Evolutionary conservation across 2,888 invertebrate species (phyloP), one percentile per base, ranked within the genome.

Genomic region (Xanthia togata): DNA sequence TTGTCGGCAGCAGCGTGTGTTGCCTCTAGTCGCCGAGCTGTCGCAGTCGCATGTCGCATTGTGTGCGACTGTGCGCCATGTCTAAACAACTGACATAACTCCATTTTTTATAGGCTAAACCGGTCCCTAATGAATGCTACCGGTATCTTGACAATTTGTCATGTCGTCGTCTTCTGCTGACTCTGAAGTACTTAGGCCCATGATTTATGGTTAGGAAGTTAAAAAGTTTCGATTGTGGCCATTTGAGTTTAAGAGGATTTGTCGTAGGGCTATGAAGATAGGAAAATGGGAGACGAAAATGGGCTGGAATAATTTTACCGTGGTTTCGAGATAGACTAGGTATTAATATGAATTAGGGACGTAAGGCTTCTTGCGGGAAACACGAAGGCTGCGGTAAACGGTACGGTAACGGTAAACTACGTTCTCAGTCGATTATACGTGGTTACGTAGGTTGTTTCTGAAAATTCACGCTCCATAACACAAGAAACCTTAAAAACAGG

Each of bases 101-200:
- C 14, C 47, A 57, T 53, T 64, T 41, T 72, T 81, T 64, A 63
- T 50, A 5, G 50, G 53, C 35, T 11, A 44, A 59, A 53, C 57
- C 26, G 11, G 31, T 72, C 26, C 81, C 26, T 73, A 81, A 81
- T 65, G 35, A 78, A 74, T 70, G 73, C 57, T 65, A 35, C 55
- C 68, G 73, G 74, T 81, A 87, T 85, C 83, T 78, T 67, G 55
- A 75, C 83, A 85, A 85, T 86, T 82, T 85, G 83, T 82, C 83
- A 85, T 79, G 80, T 63, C 69, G 68, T 44, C 70, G 41, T 31
- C 72, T 76, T 78, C 78, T 78, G 85, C 79, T 76, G 76, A 87
- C 72, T 67, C 65, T 31, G 65, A 74, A 84, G 75, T 84, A n/a
- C n/a, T n/a, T 72, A 64, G 55, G 50, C 23, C 65, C 64, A 63